Conservation (phyloP, 2,113 vertebrate genomes). For the Ascaphus truei region DNA sequence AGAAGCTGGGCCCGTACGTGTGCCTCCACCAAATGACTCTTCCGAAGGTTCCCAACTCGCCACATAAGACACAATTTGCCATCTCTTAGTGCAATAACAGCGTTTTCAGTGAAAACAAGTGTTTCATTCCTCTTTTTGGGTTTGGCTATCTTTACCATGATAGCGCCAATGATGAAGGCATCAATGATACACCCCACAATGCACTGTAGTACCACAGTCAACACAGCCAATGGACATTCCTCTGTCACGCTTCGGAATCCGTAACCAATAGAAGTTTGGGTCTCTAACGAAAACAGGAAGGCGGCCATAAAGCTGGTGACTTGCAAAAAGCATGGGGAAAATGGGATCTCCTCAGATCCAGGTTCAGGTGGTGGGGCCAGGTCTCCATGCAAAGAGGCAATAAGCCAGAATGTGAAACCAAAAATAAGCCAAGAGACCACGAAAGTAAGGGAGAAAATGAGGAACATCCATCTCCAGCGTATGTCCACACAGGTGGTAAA, state of each 20-base stretch:
- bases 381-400: conserved; percentile 80
- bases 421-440: conserved; percentile 88
- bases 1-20: conserved; percentile 83
- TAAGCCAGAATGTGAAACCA: conserved; percentile 86
- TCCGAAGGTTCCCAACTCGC: conserved; percentile 83
- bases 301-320: conserved; percentile 86
- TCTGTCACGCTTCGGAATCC: conserved; percentile 87
- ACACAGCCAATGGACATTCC: conserved; percentile 83
- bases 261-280: conserved; percentile 89
- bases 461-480: conserved; percentile 89
- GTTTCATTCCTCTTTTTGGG: conserved; percentile 92
- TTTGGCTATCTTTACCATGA: conserved; percentile 90
- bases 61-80: conserved; percentile 87
- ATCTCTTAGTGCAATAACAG: conserved; percentile 81
- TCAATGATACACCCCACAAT: conserved; percentile 87
- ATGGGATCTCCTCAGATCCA: conserved; percentile 46
- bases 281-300: conserved; percentile 88
- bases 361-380: conserved; percentile 46
- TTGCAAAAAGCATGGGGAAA: conserved; percentile 76
- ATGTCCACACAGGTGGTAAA: conserved; percentile 91
- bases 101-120: conserved; percentile 77
- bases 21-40: conserved; percentile 85
- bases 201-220: conserved; percentile 86
- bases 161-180: conserved; percentile 86
- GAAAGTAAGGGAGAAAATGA: conserved; percentile 87